Base-by-base conservation (phyloP, 2,797 vertebrate genomes). In the Pipistrellus kuhlii region DNA sequence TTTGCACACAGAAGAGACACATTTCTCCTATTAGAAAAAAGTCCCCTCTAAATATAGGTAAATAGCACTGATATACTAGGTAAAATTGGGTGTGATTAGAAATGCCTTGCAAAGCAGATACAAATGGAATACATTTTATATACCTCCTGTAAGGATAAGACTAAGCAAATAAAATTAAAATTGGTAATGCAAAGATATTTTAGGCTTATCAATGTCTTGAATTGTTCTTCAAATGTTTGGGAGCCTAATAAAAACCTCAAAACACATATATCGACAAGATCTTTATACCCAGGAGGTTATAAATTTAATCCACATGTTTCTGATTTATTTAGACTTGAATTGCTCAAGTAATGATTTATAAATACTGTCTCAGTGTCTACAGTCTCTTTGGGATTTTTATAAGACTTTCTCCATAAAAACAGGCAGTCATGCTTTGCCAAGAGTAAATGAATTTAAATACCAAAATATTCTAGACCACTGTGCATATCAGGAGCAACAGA, bases 381-480 rank as follows among this genome's bases (percentile, higher is more conserved):
- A 59, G 71, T 78, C 93, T 90, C 87, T 95, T 93, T 92, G 68
- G 89, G 66, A 85, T 85, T 96, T 96, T 97, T 87, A 76, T 88
- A 89, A 89, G 25, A 80, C 46, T 96, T 91, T 93, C 81, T 83
- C 55, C 85, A 85, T 91, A 90, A 96, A 95, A 95, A 96, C 94
- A 96, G 62, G 85, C 95, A 96, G 55, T 64, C 8, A 18, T 82
- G 15, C 55, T 94, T 94, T 82, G 35, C 85, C 84, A 97, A 91
- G 35, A 95, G 46, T 76, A 73, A 95, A 80, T 85, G 53, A 96
- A 89, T 59, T 86, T 96, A 96, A 94, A 95, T 92, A 75, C 64
- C 68, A 75, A 94, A 91, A 15, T 84, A 89, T 83, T 85, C 38
- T 82, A 85, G 81, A 93, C 82, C 55, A 78, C 51, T 9, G 1